Evolutionary conservation across 2,113 vertebrate genomes (phyloP).

Genomic region (Oophaga pumilio): DNA sequence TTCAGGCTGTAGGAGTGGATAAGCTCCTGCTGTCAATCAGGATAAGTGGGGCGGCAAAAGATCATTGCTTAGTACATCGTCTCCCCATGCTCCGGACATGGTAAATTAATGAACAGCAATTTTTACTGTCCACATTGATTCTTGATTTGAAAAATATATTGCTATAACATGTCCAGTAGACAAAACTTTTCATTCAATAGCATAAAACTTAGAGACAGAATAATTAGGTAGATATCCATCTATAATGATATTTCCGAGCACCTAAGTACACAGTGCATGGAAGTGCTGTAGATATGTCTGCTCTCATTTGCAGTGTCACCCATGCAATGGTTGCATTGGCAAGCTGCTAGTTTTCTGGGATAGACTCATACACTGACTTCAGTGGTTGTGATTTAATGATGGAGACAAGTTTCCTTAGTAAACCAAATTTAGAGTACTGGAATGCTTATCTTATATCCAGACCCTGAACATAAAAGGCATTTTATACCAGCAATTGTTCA

Average conservation of each 20-base stretch:
- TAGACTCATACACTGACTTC: conserved; percentile 77
- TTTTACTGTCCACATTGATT: neutral
- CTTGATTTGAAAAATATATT: neutral
- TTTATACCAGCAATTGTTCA: conserved; percentile 88
- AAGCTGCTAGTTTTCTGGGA: conserved; percentile 75
- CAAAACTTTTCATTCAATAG: neutral
- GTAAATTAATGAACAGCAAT: neutral
- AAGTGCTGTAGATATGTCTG: conserved; percentile 58
- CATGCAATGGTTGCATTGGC: conserved; percentile 54
- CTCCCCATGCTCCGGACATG: neutral
- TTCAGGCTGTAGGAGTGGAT: neutral
- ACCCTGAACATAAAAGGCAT: conserved; percentile 87
- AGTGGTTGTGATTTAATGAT: conserved; percentile 83
- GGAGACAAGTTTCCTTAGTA: conserved; percentile 81
- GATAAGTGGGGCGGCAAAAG: neutral
- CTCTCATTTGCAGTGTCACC: conserved; percentile 26
- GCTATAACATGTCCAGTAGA: neutral
- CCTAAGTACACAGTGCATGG: neutral
- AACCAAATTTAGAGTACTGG: conserved; percentile 89
- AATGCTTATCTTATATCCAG: conserved; percentile 90
- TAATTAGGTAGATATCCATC: neutral
- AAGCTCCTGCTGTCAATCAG: neutral
- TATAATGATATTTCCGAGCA: neutral
- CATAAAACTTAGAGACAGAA: neutral
- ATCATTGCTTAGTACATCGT: neutral